Base-by-base conservation (phyloP, 2,797 vertebrate species). In the Nasua narica region DNA sequence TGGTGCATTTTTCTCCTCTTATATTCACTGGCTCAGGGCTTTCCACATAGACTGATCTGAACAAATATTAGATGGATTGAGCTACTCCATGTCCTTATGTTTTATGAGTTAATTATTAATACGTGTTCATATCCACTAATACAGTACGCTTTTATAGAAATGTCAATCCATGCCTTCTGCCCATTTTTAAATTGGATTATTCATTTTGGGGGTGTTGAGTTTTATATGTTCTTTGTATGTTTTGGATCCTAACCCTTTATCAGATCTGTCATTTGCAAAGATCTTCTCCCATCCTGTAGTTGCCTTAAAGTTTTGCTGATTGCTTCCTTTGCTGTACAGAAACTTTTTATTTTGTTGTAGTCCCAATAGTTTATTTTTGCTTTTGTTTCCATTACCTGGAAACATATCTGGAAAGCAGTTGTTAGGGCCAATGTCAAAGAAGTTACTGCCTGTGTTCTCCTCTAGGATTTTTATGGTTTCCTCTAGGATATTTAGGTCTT, bases 41-140 rank as follows among this genome's bases (percentile, higher is more conserved):
- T 83, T 90, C 9, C 35, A 62, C 48, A 69, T 21, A 79, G 48
- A 82, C 40, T 70, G 14, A 50, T 69, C 5, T 74, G 85, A 92
- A 83, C 69, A 46, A 95, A 60, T 89, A 48, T 62, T 92, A 69
- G 50, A 40, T 84, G 21, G 25, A 62, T 52, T 60, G 14, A 43
- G 48, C 27, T 78, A 14, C 27, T 56, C 23, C 8, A 43, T 90
- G 84, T 82, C 46, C 23, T 72, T 50, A 72, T 74, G 3, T 94
- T 96, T 83, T 32, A 43, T 23, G 18, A 83, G n/a, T 40, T 95
- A 85, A 93, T 62, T 76, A 92, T 83, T 93, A 91, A 94, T 3
- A 74, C 25, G n/a, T 23, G 2, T 58, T 87, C 40, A 5, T 35
- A 40, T 81, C 37, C 67, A 83, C 19, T 60, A 79, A 91, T 52